Evolutionary conservation across 2,888 invertebrate genomes (phyloP), one percentile per base, ranked within the genome.

Genomic region (Tenodera sinensis): DNA sequence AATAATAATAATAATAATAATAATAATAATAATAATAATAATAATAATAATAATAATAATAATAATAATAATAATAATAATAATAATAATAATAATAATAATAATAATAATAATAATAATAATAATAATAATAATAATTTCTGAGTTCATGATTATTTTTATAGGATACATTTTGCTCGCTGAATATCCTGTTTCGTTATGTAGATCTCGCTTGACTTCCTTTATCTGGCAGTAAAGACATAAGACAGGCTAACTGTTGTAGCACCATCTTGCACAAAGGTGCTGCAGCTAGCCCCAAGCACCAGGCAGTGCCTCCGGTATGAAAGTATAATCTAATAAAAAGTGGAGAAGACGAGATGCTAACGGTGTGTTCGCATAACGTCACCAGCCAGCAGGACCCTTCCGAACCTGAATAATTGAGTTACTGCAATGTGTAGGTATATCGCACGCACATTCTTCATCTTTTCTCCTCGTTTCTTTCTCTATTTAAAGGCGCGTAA

Each of bases 241-340:
- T 42, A 42, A 42, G 1, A 71, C 54, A 71, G 25, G 0, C 15
- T 71, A 20, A 20, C 1, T 9, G 2, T 71, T 71, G 54, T 71
- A 71, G 54, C 25, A 25, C 54, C 15, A 20, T 71, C 54, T 71
- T 71, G 20, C 54, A 71, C 54, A 25, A 9, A 71, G 54, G 20
- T 71, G 25, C 14, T 25, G 20, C 54, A 20, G 54, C 20, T 54
- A 54, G 54, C 54, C 54, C 54, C 54, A 54, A 54, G 54, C 54
- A 71, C 54, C 54, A 71, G 42, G 12, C 42, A 42, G 54, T 20
- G 54, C 54, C 54, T 71, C 54, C 54, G 54, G 54, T 71, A 71
- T 71, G 54, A 71, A 71, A 71, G 54, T 71, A 71, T 71, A 85
- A 85, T 85, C 85, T 85, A 85, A 85, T 85, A 85, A 85, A 85